Conservation (phyloP, 1,140 invertebrate genomes). For the Plutomurus gul region DNA sequence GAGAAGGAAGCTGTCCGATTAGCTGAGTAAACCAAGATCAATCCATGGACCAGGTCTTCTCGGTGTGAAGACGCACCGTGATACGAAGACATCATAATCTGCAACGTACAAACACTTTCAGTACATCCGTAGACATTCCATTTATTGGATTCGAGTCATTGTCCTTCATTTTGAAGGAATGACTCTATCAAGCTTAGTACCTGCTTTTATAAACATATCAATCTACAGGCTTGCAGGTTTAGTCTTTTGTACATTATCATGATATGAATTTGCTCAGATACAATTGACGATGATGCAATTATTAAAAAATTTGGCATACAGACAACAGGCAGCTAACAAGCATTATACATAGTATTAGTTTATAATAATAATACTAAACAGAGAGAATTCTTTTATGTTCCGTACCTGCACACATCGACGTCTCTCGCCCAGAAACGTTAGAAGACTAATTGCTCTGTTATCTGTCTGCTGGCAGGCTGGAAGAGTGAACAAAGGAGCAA, state of each 20-base stretch:
- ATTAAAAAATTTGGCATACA: too few species aligned
- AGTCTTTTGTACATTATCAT: too few species aligned
- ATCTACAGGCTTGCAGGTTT: too few species aligned
- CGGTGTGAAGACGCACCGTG: conserved; percentile 90
- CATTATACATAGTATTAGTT: too few species aligned
- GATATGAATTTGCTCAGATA: too few species aligned
- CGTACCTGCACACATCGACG: conserved; percentile 53
- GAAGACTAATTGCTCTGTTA: conserved; percentile 83
- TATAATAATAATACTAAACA: not conserved
- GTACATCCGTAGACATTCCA: not conserved
- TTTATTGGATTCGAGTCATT: conserved; percentile 16
- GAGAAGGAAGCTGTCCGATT: conserved; percentile 92
- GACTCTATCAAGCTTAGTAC: too few species aligned
- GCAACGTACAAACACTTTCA: conserved; percentile 57
- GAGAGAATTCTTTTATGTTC: not conserved
- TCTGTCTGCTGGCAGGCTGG: conserved; percentile 84
- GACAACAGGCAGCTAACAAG: too few species aligned
- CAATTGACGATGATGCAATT: too few species aligned
- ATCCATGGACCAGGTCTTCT: conserved; percentile 92
- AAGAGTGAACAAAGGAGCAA: conserved; percentile 84
- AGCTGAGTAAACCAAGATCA: conserved; percentile 93
- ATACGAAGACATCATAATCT: conserved; percentile 93
- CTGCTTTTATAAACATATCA: too few species aligned
- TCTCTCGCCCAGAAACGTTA: conserved; percentile 86
- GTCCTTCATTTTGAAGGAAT: too few species aligned